Conservation (phyloP, 2,888 invertebrate genomes). For the Gisinianus flammeolus region DNA sequence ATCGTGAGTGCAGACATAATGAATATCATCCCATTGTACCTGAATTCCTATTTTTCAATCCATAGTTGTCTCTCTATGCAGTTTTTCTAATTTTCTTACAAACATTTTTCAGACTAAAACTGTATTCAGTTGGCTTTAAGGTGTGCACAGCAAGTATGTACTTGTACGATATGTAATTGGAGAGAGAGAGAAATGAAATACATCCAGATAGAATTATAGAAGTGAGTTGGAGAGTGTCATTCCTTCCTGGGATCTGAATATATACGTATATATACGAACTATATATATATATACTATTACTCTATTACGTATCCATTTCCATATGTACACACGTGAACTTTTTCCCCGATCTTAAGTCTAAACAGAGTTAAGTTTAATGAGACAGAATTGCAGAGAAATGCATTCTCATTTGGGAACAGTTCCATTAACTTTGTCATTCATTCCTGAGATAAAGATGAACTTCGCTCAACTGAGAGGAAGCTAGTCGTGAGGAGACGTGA, state of each 20-base stretch:
- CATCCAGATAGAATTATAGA: too few species aligned
- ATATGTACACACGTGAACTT: background rate
- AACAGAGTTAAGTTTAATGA: slow-evolving; percentile 16
- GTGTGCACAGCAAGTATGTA: too few species aligned
- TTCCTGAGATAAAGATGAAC: slow-evolving; percentile 37
- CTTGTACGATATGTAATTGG: too few species aligned
- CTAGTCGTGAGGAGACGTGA: slow-evolving; percentile 23
- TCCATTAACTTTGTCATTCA: slow-evolving; percentile 32
- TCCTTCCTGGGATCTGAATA: too few species aligned
- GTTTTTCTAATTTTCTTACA: too few species aligned
- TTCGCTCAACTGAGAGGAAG: slow-evolving; percentile 33
- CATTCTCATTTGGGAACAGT: slow-evolving; percentile 43
- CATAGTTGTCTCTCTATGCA: too few species aligned
- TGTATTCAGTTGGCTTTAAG: background rate
- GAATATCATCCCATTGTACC: background rate
- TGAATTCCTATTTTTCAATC: too few species aligned
- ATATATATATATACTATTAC: background rate
- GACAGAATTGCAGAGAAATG: slow-evolving; percentile 23
- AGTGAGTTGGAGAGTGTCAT: too few species aligned
- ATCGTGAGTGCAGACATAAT: slow-evolving; percentile 35
- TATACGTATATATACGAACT: background rate
- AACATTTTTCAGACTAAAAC: too few species aligned
- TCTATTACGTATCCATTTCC: background rate
- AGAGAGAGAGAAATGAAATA: too few species aligned
- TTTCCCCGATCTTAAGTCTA: background rate